Conservation (phyloP, 2,888 invertebrate species). For the Drosophila mimetica region DNA sequence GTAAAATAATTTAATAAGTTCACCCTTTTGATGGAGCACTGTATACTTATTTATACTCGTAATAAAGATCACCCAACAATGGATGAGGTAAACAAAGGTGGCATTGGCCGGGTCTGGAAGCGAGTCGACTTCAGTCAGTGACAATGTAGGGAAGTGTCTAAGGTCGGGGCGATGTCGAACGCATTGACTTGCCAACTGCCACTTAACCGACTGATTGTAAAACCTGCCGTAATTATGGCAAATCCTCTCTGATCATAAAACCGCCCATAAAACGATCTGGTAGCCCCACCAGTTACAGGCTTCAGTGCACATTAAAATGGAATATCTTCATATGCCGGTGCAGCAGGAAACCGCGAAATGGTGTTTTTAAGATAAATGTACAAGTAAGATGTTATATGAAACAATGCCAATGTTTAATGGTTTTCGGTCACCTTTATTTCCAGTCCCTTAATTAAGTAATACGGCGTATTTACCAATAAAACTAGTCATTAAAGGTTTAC, state of each 20-base stretch:
- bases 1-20: neutral
- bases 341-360: conserved; percentile 4
- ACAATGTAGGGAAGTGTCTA: conserved; percentile 76
- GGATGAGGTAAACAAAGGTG: conserved; percentile 59
- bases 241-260: conserved; percentile 50
- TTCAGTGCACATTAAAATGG: conserved; percentile 19
- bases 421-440: neutral
- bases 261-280: conserved; percentile 48
- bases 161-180: conserved; percentile 54
- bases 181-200: conserved; percentile 47
- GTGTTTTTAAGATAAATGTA: conserved; percentile 11
- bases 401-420: neutral
- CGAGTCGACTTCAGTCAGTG: conserved; percentile 19
- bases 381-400: neutral
- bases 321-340: conserved; percentile 16
- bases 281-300: conserved; percentile 15
- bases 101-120: conserved; percentile 49
- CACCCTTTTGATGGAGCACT: neutral
- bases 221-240: conserved; percentile 16
- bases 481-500: neutral
- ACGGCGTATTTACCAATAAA: neutral
- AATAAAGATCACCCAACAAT: conserved; percentile 30
- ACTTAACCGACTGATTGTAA: conserved; percentile 45
- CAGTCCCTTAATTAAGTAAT: conserved; percentile 14
- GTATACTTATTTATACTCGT: neutral